Evolutionary conservation across 1,140 invertebrate genomes (phyloP), one percentile per base, ranked within the genome.

Genomic region (Patella vulgata): DNA sequence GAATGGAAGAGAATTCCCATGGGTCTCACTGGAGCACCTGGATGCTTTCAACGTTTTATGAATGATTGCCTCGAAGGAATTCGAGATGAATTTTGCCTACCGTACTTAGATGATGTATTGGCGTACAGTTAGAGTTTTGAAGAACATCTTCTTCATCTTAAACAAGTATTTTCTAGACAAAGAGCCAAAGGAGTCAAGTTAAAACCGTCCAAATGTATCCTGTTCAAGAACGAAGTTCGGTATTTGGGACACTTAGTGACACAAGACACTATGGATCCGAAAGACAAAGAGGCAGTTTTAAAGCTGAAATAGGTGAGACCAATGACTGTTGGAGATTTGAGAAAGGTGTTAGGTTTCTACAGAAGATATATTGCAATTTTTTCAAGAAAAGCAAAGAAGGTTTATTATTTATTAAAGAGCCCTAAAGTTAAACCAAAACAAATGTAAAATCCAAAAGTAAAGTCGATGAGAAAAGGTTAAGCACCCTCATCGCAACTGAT

Each of bases 271-370:
- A 81, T 82, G 44, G 77, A 79, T 68, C 74, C 78, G 14, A 68
- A 63, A 25, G 86, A 87, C 54, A 67, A 82, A 1, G 54, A 72
- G 53, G 77, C 82, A 5, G 80, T 87, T 17, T 4, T 58, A 28
- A 73, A 76, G 14, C 62, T 87, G 2, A 67, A 68, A 40, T 65
- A 66, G 27, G 60, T 72, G 17, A 25, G 25, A 33, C 70, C 70
- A 33, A 73, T 62, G 46, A 82, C 62, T 48, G 62, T 77, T 2
- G 78, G 80, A 31, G 78, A 85, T 36, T 27, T 87, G 0, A 63
- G 82, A 46, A 36, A 75, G 40, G 85, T 88, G 58, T 31, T 87
- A 0, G 87, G 87, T 1, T 66, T 88, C 21, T 82, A 79, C 61
- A 46, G 78, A 1, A 69, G 71, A 62, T 86, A 84, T 68, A 71